Evolutionary conservation across 1,140 invertebrate genomes (phyloP), one percentile per base, ranked within the genome.

Genomic region (Lepidurus couesii): DNA sequence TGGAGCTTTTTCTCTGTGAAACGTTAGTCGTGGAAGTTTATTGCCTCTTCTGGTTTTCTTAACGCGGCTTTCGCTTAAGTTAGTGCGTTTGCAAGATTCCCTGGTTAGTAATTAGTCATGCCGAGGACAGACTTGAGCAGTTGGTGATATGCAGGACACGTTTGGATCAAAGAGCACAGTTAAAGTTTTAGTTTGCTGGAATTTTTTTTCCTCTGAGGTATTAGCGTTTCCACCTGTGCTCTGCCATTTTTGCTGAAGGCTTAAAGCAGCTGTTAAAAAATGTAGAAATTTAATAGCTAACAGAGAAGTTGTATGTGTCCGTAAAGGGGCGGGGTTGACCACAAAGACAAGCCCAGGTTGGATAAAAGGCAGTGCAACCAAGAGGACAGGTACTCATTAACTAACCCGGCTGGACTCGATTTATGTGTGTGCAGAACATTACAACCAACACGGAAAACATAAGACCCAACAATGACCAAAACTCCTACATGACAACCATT

Each of bases 301-400:
- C 53, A 21, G 53, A 65, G 21, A 65, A 65, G 53, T 13, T 65
- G 53, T 65, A 65, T 4, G 21, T 65, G 53, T 65, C 53, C 53
- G 21, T 65, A 65, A 65, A 65, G 53, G 53, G 53, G 53, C 53
- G 53, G 53, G 21, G 53, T 21, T 65, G 53, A 65, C 53, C 53
- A 65, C 53, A 65, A 65, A 65, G 53, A 65, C 53, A 65, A 65
- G 53, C 53, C 53, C 53, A 65, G 53, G 53, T 65, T 65, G 53
- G 53, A 21, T 65, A 65, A 65, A 65, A 65, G 53, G 53, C 16
- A 65, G 53, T 1, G 16, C 53, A 65, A 16, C 53, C 21, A n/a
- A 21, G 16, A 9, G 16, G 53, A 65, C 53, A 65, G 53, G 53
- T 65, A 65, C 53, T 65, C 53, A 65, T 65, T 65, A 65, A 21